Conservation (phyloP, 2,113 vertebrate species). For the Acinonyx jubatus region DNA sequence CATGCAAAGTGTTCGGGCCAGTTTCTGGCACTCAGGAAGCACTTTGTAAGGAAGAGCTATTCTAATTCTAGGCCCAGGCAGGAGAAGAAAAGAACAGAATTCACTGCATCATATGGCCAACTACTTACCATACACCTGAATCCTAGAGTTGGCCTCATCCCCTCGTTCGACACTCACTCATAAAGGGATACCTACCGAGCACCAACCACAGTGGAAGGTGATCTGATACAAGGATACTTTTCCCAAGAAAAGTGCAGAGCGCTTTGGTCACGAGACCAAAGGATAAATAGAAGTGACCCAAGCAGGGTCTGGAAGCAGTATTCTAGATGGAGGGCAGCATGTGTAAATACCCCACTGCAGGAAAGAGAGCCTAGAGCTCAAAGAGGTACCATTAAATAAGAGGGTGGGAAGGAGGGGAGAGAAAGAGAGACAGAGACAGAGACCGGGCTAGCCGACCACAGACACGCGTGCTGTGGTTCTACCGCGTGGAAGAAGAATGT, state of each 20-base stretch:
- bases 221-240: not conserved
- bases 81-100: not conserved
- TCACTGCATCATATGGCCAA: not conserved
- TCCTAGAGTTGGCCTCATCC: not conserved
- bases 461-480: accelerated
- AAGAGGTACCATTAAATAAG: not conserved
- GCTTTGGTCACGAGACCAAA: not conserved
- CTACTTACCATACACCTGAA: not conserved
- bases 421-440: not conserved
- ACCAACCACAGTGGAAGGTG: not conserved
- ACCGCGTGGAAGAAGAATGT: not conserved
- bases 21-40: not conserved
- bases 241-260: not conserved
- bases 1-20: not conserved
- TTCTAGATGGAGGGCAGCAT: not conserved
- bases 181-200: not conserved
- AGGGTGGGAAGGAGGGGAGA: not conserved
- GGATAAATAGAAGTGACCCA: not conserved
- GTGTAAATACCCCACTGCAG: not conserved
- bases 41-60: not conserved
- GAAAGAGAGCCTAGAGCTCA: not conserved
- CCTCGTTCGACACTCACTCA: not conserved
- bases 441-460: not conserved
- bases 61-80: not conserved
- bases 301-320: not conserved